Evolutionary conservation across 2,888 invertebrate genomes (phyloP), one percentile per base, ranked within the genome.

Genomic region (Alloscopus bannaensis): DNA sequence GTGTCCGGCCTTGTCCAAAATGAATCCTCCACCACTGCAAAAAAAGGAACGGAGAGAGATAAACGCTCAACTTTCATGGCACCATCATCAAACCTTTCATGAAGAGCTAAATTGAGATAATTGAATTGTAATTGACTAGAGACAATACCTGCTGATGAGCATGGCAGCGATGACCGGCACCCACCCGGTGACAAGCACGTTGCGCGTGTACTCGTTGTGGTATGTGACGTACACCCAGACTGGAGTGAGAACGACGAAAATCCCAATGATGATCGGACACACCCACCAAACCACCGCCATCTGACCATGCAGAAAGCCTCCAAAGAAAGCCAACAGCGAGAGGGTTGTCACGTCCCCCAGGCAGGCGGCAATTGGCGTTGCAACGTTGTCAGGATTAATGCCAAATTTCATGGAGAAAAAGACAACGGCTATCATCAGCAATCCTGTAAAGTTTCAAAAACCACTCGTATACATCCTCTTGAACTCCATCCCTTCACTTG

Each of bases 161-260:
- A 94, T 94, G n/a, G 94, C 94, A 72, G 92, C 91, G 87, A 94
- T 91, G 6, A 94, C 93, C 0, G 94, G 94, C 0, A 92, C 91
- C 94, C 94, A 94, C 16, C 94, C 94, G 73, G 91, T 90, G 86
- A 91, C 91, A 3, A 95, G 89, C 1, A 94, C 94, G 81, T 92
- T 91, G 79, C 91, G 89, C 1, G 93, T 93, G 87, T 92, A 92
- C 78, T 91, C 90, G 88, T 94, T 94, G 80, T 91, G 90, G 86
- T 91, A 90, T 0, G 94, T 92, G 78, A 94, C 91, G 89, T 91
- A 91, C n/a, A 92, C 91, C 93, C 93, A 94, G 29, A 94, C 87
- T 0, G 94, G 94, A 22, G 93, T 91, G 2, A 93, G 90, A 65
- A 92, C 87, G 45, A 93, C 88, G 86, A 93, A 92, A 78, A 90